Base-by-base conservation (phyloP, 2,888 invertebrate species). In the Euspilapteryx auroguttella region DNA sequence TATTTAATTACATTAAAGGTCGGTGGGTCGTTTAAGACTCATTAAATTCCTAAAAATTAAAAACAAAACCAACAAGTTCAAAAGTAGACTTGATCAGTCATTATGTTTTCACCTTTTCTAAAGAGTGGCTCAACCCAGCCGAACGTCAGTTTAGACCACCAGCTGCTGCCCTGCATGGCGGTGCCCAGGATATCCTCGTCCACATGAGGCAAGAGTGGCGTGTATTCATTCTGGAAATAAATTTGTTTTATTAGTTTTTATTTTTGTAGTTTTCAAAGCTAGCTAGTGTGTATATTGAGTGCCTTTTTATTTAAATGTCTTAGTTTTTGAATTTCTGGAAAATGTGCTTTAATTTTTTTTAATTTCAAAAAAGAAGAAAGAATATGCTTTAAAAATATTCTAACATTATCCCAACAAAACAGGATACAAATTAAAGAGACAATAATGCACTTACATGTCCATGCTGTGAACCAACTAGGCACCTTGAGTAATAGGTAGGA, bases 51-150 rank as follows among this genome's bases (percentile, higher is more conserved):
- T n/a, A n/a, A n/a, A n/a, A n/a, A n/a, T n/a, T n/a, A n/a, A n/a
- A n/a, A n/a, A n/a, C n/a, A n/a, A n/a, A n/a, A n/a, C n/a, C n/a
- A n/a, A n/a, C n/a, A n/a, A n/a, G n/a, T n/a, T n/a, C n/a, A n/a
- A n/a, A n/a, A n/a, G n/a, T n/a, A n/a, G n/a, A n/a, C n/a, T n/a
- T n/a, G n/a, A n/a, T n/a, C n/a, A n/a, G n/a, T n/a, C n/a, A n/a
- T n/a, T n/a, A n/a, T n/a, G n/a, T 17, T 17, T 5, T 17, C 8
- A 65, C 79, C 95, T 71, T 92, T 93, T 32, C 80, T 61, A 58
- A 96, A 86, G 31, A 96, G 61, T 2, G 90, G 89, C 37, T 86
- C 81, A 2, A 94, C 93, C 96, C 96, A 96, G 34, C 83, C 77
- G 55, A 96, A 93, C 13, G 86, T 59, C n/a, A 95, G 66, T 47